phyloP scores from a whole-genome alignment of 2,888 invertebrate species.

The Megamerina dolium region DNA sequence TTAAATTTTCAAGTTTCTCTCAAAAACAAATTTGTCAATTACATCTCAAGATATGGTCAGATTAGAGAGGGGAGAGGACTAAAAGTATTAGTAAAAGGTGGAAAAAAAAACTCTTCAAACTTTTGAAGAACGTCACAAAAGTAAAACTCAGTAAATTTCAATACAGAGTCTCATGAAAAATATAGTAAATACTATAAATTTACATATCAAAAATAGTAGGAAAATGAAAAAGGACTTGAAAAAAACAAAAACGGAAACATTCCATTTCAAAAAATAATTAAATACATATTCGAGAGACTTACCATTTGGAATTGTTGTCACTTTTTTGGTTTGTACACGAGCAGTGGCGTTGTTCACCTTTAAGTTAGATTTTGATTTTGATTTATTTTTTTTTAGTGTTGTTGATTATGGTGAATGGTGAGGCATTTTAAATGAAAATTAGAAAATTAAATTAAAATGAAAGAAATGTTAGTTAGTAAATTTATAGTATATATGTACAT shows the following conservation, averaged over 20 bases:
- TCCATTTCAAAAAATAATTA: not conserved
- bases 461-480: too few relatives aligned
- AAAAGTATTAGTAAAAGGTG: too few relatives aligned
- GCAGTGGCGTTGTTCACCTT: conserved; percentile 99
- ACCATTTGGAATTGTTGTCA: conserved; percentile 86
- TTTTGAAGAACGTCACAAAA: not conserved
- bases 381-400: too few relatives aligned
- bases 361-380: conserved; percentile 26
- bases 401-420: too few relatives aligned
- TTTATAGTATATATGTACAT: too few relatives aligned
- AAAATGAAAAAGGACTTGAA: not conserved
- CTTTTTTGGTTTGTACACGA: conserved; percentile 95
- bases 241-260: conserved; percentile 5
- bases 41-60: too few relatives aligned
- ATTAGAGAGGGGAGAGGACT: too few relatives aligned
- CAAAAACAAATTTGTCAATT: too few relatives aligned
- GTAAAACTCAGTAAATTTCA: not conserved
- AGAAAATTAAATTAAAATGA: not conserved
- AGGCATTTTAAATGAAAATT: not conserved
- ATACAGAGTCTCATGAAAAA: too few relatives aligned
- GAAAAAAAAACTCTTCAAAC: too few relatives aligned
- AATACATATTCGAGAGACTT: conserved; percentile 51
- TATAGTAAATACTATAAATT: not conserved
- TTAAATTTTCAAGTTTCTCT: too few relatives aligned
- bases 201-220: not conserved